Conservation (phyloP, 2,888 invertebrate genomes). For the Fragum whitleyi region DNA sequence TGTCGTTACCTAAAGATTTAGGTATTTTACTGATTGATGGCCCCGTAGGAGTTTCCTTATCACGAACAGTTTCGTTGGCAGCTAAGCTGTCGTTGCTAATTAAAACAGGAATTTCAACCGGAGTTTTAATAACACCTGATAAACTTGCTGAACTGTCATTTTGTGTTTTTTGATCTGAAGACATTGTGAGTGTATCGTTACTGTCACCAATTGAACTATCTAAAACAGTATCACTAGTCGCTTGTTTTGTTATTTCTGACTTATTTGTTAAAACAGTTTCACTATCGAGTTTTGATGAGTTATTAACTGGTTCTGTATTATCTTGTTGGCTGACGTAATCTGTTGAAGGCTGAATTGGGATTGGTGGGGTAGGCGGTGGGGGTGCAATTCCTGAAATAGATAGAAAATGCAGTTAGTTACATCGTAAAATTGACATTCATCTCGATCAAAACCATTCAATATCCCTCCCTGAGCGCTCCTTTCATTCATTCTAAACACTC, state of each 20-base stretch:
- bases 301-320: neutral
- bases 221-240: neutral
- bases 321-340: neutral
- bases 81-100: no score
- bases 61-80: no score
- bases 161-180: neutral
- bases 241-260: neutral
- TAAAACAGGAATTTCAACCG: no score
- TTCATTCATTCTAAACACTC: no score
- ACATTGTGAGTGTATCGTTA: neutral
- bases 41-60: no score
- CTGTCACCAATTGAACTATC: neutral
- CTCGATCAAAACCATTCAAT: no score
- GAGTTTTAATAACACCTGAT: no score
- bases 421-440: no score
- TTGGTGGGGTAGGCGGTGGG: neutral
- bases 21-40: no score
- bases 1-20: no score
- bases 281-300: neutral
- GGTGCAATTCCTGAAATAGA: neutral
- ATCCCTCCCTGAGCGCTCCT: no score
- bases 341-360: neutral
- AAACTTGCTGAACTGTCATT: neutral
- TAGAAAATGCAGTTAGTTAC: no score
- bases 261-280: neutral